These are phyloP conservation scores for Erannis defoliaria DNA, from an alignment of 2,888 invertebrate species.

Conservation along the genomic window DNA sequence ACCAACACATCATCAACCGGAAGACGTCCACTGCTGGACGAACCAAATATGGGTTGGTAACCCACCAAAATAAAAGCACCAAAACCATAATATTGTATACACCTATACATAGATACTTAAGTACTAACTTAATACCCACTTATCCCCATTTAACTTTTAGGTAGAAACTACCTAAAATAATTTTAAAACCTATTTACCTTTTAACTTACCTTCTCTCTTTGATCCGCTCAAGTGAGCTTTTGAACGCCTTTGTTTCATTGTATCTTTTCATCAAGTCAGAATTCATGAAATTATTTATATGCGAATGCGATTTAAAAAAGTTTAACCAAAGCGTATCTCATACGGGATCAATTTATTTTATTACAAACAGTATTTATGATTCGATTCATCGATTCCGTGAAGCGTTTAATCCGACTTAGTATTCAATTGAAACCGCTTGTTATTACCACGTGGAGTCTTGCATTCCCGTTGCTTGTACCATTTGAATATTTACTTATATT, in stretches of 20 bases:
- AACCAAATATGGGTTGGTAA: no score
- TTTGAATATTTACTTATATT: constrained; percentile 22
- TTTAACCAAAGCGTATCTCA: constrained; percentile 29
- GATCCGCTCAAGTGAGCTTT: constrained; percentile 8
- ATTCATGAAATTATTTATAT: constrained; percentile 41
- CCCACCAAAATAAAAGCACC: no score
- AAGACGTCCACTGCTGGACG: no score
- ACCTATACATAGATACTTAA: no score
- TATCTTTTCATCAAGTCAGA: constrained; percentile 33
- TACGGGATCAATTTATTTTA: constrained; percentile 35
- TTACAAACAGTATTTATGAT: constrained; percentile 37
- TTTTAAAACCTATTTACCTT: neutral
- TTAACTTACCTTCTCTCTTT: constrained; percentile 11
- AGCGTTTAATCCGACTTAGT: constrained; percentile 46
- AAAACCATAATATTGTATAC: no score
- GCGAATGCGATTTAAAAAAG: constrained; percentile 16
- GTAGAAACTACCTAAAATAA: no score
- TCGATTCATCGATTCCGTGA: constrained; percentile 45
- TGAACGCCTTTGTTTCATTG: constrained; percentile 51
- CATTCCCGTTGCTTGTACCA: constrained; percentile 18
- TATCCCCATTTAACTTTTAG: no score
- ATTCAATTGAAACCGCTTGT: constrained; percentile 43
- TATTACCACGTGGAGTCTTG: constrained; percentile 39
- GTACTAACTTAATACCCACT: no score
- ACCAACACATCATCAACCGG: no score